phyloP scores from a whole-genome alignment of 2,113 vertebrate genomes.

The Pao palembangensis region DNA sequence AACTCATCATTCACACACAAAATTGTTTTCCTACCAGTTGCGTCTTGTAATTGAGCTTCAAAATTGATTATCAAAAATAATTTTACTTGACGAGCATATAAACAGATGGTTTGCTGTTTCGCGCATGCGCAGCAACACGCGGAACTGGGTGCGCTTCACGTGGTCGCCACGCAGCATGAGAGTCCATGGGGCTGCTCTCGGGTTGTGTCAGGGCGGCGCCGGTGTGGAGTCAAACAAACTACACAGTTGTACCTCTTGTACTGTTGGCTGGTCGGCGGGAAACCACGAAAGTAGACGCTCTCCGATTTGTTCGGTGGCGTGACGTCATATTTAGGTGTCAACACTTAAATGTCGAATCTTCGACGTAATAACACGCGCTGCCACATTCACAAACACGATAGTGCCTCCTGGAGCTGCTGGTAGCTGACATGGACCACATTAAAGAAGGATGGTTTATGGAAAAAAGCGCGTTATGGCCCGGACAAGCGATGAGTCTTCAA shows the following conservation, averaged over 20 bases:
- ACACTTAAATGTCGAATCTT: constrained; percentile 10
- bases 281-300: background rate
- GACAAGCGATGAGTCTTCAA: constrained; percentile 90
- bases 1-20: too few relatives aligned
- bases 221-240: constrained; percentile 51
- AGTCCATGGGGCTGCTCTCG: background rate
- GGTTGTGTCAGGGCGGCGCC: background rate
- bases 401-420: constrained; percentile 4
- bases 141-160: background rate
- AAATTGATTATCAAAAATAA: too few relatives aligned
- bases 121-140: background rate
- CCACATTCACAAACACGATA: constrained; percentile 38
- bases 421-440: constrained; percentile 73
- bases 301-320: accelerated
- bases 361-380: constrained; percentile 20
- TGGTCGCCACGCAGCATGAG: background rate
- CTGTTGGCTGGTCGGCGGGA: constrained; percentile 7
- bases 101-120: too few relatives aligned
- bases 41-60: too few relatives aligned
- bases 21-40: too few relatives aligned
- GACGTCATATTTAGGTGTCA: constrained; percentile 23
- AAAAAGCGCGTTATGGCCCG: constrained; percentile 88
- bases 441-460: constrained; percentile 95
- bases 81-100: too few relatives aligned
- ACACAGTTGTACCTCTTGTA: constrained; percentile 26